Evolutionary conservation across 2,797 vertebrate species (phyloP), one percentile per base, ranked within the genome.

Genomic region (Acrossocheilus wenchowensis): DNA sequence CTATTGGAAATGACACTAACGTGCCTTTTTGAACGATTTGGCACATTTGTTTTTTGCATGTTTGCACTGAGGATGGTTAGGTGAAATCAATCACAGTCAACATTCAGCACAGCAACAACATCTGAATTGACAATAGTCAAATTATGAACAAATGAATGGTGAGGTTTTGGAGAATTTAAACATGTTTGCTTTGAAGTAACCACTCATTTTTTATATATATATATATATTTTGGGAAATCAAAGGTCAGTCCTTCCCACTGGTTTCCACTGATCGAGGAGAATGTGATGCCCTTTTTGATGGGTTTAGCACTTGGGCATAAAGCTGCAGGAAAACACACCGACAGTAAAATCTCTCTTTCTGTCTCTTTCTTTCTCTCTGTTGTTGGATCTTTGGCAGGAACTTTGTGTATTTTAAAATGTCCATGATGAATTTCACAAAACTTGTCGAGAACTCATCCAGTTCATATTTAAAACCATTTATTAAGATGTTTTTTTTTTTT

Each of bases 351-450:
- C 45, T 71, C 6, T 21, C 11, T 26, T n/a, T 50, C 64, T 72
- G 17, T 74, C 75, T 80, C 78, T 68, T 14, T 69, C 64, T 52
- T 5, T 69, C 30, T 69, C 41, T 80, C 62, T 34, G 15, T 26
- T 5, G 4, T 21, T 30, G 5, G 5, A 15, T 66, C 12, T 34
- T 34, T 66, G 15, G 30, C 26, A 36, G 15, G 2, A 75, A 52
- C 17, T 54, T 12, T 34, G 17, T 21, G 30, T 75, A 48, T n/a
- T 66, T 48, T 5, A 4, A 2, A 48, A 15, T 1, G 6, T 68
- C 10, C 30, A 64, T 17, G 2, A 12, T 45, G 39, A 66, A 48
- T 66, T 64, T 81, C 78, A 81, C 90, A 90, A 91, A 89, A 92
- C 90, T 43, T 48, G 43, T 68, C 78, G 14, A 66, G 43, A 66